Evolutionary conservation across 1,140 invertebrate species (phyloP), one percentile per base, ranked within the genome.

Genomic region (Telenomus remus): DNA sequence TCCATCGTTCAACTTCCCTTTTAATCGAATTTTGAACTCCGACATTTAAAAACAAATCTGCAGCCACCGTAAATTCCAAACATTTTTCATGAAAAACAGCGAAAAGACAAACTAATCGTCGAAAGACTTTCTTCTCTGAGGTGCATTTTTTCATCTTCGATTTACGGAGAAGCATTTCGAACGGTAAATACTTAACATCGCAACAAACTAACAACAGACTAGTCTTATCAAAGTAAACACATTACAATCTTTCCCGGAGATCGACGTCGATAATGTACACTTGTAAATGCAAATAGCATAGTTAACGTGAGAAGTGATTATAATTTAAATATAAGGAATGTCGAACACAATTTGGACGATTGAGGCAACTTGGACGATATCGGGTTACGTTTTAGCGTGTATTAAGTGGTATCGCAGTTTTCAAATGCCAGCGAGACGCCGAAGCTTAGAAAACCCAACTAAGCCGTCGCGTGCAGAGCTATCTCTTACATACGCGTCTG

Each of bases 401-500:
- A 65, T 65, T 49, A 53, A 68, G 27, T 19, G 34, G 39, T 57
- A 43, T 49, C 47, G 19, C 19, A 27, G 14, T 15, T 60, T 50
- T 19, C 19, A 35, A 56, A 47, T 61, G 12, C 43, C 78, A 74
- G 77, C 69, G 77, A 79, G 81, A 78, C 66, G 61, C 54, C 68
- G 55, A 1, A 12, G 37, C 34, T 54, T 63, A 37, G 39, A 14
- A 9, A 27, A 6, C 19, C 47, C 15, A 11, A 19, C 14, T 39
- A 61, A 69, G 48, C 68, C 56, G 19, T 81, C 70, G 78, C 78
- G 69, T 80, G 75, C 75, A 74, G n/a, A n/a, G 51, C 69, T 74
- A 80, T 81, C 72, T 70, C 60, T 61, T 76, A 68, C 53, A 66
- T 71, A 70, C 78, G 59, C 77, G 51, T 71, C 78, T 79, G 81